These are phyloP conservation scores for Aphelenchoides besseyi DNA, from an alignment of 1,140 invertebrate genomes.

Conservation along the genomic window DNA sequence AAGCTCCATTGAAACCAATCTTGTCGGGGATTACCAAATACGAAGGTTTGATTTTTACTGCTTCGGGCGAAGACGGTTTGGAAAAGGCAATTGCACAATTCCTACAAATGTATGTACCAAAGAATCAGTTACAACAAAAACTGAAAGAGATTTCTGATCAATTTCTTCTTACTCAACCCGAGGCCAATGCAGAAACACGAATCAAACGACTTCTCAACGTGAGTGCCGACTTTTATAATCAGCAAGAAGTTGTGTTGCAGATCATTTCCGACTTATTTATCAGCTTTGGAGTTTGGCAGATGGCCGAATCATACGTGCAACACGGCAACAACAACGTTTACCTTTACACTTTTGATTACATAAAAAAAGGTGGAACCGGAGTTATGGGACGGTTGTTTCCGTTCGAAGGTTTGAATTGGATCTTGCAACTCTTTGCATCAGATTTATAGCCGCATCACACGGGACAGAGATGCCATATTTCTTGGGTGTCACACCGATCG, in stretches of 20 bases:
- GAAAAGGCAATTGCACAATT: too few relatives aligned
- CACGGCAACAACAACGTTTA: not conserved
- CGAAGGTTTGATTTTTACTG: slow-evolving; percentile 27
- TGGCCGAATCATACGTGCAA: not conserved
- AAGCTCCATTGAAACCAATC: slow-evolving; percentile 19
- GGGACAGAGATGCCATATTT: slow-evolving; percentile 7
- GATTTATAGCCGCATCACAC: not conserved
- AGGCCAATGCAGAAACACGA: too few relatives aligned
- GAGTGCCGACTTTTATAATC: too few relatives aligned
- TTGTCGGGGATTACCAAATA: slow-evolving; percentile 20
- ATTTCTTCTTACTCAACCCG: too few relatives aligned
- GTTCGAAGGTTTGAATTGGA: slow-evolving; percentile 1
- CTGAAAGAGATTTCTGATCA: too few relatives aligned
- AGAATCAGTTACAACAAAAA: not conserved
- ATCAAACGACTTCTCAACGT: too few relatives aligned
- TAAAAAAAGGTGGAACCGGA: not conserved
- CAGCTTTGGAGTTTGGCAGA: not conserved
- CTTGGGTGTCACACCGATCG: not conserved
- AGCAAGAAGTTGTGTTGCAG: not conserved
- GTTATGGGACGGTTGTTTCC: not conserved
- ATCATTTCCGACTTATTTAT: slow-evolving; percentile 9
- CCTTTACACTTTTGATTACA: slow-evolving; percentile 6
- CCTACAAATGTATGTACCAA: not conserved
- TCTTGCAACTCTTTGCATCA: not conserved
- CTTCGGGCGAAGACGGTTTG: too few relatives aligned